Conservation (phyloP, 1,140 invertebrate species). For the Andricus grossulariae region DNA sequence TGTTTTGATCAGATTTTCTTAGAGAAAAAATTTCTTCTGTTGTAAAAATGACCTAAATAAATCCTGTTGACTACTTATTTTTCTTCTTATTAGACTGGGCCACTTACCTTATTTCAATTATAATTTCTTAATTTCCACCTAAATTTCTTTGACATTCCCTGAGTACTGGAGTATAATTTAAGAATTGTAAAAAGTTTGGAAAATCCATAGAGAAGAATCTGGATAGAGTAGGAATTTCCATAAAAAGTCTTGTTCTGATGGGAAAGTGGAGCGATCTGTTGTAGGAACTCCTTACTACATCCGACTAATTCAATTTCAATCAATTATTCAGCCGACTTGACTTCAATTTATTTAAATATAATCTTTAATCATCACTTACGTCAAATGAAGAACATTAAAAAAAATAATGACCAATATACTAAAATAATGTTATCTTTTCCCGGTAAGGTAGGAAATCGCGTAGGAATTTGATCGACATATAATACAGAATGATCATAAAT, state of each 20-base stretch:
- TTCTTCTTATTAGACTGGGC: too few species aligned
- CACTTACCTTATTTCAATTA: too few species aligned
- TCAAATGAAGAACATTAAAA: background rate
- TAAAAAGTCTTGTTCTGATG: background rate
- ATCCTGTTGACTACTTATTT: too few species aligned
- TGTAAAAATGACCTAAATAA: too few species aligned
- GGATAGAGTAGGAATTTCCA: background rate
- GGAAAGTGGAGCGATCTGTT: constrained; percentile 1
- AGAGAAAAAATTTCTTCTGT: too few species aligned
- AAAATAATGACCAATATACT: background rate
- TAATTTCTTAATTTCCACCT: too few species aligned
- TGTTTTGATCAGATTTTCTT: too few species aligned
- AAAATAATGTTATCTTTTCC: background rate
- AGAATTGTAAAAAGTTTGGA: background rate
- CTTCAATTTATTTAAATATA: background rate
- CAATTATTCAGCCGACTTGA: background rate
- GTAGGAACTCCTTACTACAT: background rate
- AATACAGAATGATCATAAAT: background rate
- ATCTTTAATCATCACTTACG: too few species aligned
- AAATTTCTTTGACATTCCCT: too few species aligned
- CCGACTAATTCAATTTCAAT: too few species aligned
- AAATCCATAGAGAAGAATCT: background rate
- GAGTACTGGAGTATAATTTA: background rate
- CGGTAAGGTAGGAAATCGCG: background rate
- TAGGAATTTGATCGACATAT: background rate